phyloP scores from a whole-genome alignment of 2,113 vertebrate genomes.

The Machaerirhynchus nigripectus region DNA sequence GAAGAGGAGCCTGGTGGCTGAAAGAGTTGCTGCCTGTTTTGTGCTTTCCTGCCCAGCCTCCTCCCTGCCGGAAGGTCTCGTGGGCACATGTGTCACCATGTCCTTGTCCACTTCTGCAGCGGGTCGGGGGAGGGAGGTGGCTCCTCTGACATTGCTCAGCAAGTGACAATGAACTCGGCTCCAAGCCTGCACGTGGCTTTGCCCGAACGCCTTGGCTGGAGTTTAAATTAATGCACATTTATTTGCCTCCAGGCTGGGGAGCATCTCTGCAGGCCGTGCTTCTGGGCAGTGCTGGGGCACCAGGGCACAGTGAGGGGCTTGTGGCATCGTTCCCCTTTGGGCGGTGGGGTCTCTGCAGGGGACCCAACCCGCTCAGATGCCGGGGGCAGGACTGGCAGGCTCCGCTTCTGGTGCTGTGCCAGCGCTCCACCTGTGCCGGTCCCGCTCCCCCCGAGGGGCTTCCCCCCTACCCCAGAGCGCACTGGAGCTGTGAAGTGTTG shows the following conservation, averaged over 20 bases:
- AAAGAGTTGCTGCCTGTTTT: neutral
- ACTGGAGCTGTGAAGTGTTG: accelerated
- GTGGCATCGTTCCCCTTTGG: accelerated
- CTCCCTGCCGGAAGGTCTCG: neutral
- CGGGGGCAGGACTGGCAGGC: accelerated
- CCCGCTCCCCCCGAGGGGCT: accelerated
- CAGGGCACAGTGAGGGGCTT: neutral
- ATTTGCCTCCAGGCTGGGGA: neutral
- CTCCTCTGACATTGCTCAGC: neutral
- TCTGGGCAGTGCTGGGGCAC: neutral
- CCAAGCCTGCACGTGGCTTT: neutral
- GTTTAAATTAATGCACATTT: accelerated
- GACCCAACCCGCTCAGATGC: accelerated
- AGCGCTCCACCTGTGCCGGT: accelerated
- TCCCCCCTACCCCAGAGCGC: neutral
- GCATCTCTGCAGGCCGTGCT: neutral
- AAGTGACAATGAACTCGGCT: accelerated
- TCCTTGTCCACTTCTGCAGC: neutral
- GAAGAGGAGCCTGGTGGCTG: neutral
- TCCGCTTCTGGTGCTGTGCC: neutral
- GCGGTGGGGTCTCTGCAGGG: neutral
- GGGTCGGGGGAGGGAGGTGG: neutral
- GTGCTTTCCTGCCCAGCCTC: neutral
- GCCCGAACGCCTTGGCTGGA: accelerated
- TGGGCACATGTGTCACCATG: neutral